These are phyloP conservation scores for Crocodylus rhombifer DNA, from an alignment of 2,797 vertebrate species.

Conservation along the genomic window DNA sequence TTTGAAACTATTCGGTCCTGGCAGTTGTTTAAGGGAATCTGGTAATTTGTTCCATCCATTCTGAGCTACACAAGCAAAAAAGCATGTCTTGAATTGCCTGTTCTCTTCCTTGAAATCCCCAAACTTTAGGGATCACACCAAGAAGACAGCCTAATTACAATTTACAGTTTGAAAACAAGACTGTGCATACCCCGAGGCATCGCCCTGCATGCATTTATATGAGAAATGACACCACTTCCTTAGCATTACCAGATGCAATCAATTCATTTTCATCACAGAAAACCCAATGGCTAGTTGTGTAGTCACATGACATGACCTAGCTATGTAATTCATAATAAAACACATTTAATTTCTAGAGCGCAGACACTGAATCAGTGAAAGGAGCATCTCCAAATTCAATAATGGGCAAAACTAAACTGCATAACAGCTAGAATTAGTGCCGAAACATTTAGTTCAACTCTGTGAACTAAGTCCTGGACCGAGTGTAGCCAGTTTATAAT, in stretches of 20 bases:
- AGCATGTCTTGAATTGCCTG: conserved; percentile 44
- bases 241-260: conserved; percentile 63
- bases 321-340: conserved; percentile 33
- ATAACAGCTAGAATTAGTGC: conserved; percentile 1
- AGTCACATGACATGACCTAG: conserved; percentile 26
- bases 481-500: background rate
- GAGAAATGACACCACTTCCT: conserved; percentile 56
- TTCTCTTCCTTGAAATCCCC: conserved; percentile 57
- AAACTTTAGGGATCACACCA: conserved; percentile 53
- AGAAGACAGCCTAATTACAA: conserved; percentile 68
- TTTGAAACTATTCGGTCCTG: conserved; percentile 70
- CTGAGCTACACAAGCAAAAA: conserved; percentile 58
- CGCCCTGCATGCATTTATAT: conserved; percentile 49
- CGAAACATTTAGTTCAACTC: conserved; percentile 15
- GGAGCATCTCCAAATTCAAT: conserved; percentile 3
- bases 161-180: conserved; percentile 54
- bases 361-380: background rate
- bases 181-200: conserved; percentile 48
- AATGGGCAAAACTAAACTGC: conserved; percentile 7
- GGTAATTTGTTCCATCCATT: conserved; percentile 66
- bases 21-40: conserved; percentile 71
- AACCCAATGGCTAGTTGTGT: conserved; percentile 31
- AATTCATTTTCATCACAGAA: conserved; percentile 42
- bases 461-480: background rate
- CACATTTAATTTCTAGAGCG: conserved; percentile 45